These are phyloP conservation scores for Vidua chalybeata DNA, from an alignment of 2,113 vertebrate genomes.

Conservation along the genomic window DNA sequence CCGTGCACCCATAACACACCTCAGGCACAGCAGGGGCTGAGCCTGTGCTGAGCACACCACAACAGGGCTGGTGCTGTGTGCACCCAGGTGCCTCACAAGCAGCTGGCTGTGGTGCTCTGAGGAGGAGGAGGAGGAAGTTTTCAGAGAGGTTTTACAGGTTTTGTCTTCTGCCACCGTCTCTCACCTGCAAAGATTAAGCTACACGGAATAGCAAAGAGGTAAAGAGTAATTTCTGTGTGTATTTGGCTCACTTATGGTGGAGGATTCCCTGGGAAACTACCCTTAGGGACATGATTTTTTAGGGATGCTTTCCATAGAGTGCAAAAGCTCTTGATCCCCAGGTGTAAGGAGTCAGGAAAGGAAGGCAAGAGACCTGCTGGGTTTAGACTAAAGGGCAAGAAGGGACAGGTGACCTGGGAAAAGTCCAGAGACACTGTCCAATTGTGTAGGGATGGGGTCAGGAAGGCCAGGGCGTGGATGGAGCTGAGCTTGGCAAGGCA, in stretches of 20 bases:
- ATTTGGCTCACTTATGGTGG: background rate
- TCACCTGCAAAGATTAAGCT: background rate
- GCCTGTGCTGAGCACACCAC: background rate
- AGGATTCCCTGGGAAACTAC: background rate
- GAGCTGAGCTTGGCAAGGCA: background rate
- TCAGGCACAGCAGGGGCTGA: background rate
- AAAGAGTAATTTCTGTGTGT: background rate
- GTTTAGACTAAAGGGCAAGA: background rate
- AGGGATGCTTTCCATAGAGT: background rate
- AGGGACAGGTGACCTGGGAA: background rate
- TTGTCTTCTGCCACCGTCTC: background rate
- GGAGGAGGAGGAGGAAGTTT: background rate
- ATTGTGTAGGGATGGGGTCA: background rate
- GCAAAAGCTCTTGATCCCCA: background rate
- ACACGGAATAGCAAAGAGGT: background rate
- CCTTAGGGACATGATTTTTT: background rate
- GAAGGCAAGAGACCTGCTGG: background rate
- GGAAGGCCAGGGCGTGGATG: fast-evolving
- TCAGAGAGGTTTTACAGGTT: background rate
- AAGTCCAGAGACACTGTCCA: background rate
- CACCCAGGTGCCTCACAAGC: background rate
- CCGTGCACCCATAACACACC: background rate
- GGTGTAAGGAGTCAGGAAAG: background rate
- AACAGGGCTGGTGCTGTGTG: background rate
- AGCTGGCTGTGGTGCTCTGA: background rate